Evolutionary conservation across 2,888 invertebrate genomes (phyloP).

Genomic region (Callinectes sapidus): DNA sequence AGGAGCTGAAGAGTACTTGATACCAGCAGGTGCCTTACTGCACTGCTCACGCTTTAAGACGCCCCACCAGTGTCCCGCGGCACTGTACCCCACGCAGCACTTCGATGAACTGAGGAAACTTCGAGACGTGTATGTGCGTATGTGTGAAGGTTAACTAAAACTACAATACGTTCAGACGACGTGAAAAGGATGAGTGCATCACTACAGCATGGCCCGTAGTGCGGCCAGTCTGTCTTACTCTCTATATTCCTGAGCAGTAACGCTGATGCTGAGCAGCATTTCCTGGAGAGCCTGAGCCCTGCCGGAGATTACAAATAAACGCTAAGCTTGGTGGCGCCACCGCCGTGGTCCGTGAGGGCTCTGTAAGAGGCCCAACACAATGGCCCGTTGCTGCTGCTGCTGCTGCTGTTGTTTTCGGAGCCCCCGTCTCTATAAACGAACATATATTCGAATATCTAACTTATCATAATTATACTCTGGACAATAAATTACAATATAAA

Average conservation of each 20-base stretch:
- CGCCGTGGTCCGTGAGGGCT: background rate
- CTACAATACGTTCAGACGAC: background rate
- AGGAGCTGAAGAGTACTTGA: background rate
- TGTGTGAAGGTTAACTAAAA: background rate
- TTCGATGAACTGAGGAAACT: background rate
- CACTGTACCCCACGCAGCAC: background rate
- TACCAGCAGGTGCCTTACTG: background rate
- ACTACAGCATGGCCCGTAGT: background rate
- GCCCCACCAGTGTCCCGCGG: background rate
- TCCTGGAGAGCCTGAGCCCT: constrained; percentile 11
- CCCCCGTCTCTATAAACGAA: constrained; percentile 32
- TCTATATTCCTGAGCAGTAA: constrained; percentile 21
- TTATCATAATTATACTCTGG: constrained; percentile 35
- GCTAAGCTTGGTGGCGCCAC: background rate
- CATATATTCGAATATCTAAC: constrained; percentile 28
- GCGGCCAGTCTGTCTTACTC: constrained; percentile 7
- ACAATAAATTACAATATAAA: constrained; percentile 23
- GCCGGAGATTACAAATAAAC: background rate
- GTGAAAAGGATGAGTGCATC: background rate
- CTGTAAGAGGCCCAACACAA: background rate
- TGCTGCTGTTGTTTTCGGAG: background rate
- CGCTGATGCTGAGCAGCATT: constrained; percentile 8
- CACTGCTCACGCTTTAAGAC: background rate
- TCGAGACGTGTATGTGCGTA: background rate
- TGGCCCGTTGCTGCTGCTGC: background rate